These are phyloP conservation scores for Oligia strigilis DNA, from an alignment of 2,888 invertebrate species.

Conservation along the genomic window DNA sequence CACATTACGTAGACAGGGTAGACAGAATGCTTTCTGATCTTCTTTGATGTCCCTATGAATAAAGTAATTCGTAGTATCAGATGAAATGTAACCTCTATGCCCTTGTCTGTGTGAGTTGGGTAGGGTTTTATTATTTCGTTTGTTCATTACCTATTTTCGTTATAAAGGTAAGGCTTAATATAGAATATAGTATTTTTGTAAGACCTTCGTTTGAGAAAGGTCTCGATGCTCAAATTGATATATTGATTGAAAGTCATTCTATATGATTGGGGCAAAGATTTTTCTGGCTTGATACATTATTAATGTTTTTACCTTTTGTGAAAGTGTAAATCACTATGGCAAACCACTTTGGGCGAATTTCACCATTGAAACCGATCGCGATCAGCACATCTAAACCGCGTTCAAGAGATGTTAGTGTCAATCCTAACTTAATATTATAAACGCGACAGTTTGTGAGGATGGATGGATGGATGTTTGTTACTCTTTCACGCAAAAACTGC, in stretches of 20 bases:
- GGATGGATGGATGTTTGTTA: no score
- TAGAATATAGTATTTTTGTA: constrained; percentile 35
- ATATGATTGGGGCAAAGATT: neutral
- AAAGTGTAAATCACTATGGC: neutral
- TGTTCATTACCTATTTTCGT: constrained; percentile 23
- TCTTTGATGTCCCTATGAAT: constrained; percentile 47
- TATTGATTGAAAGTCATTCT: constrained; percentile 25
- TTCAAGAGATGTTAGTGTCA: neutral
- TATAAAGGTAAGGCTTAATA: constrained; percentile 28
- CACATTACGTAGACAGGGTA: constrained; percentile 4
- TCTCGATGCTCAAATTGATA: constrained; percentile 39
- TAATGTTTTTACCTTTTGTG: neutral
- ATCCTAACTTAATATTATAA: no score
- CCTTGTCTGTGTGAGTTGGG: constrained; percentile 53
- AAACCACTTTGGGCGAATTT: neutral
- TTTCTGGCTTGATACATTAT: neutral
- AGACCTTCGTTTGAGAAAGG: constrained; percentile 26
- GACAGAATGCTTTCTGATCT: constrained; percentile 13
- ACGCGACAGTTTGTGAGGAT: no score
- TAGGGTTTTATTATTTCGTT: constrained; percentile 49
- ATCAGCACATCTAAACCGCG: neutral
- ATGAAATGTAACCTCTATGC: constrained; percentile 33
- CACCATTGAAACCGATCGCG: neutral
- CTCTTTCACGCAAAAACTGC: no score
- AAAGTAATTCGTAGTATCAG: constrained; percentile 17